Evolutionary conservation across 2,113 vertebrate genomes (phyloP).

Genomic region (Nerophis lumbriciformis): DNA sequence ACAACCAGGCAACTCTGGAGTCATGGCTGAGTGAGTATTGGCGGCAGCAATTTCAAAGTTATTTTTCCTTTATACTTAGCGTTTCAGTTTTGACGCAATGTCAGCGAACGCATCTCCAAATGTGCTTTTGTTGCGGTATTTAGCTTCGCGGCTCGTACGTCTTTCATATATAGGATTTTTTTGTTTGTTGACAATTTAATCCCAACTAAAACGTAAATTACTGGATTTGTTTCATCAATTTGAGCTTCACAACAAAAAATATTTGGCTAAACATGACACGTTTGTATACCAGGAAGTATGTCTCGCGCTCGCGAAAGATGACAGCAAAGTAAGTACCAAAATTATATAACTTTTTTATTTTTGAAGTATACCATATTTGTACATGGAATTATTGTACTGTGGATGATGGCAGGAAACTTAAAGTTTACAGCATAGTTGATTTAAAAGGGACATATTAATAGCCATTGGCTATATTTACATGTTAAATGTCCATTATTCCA

Average conservation of each 20-base stretch:
- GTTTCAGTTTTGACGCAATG: background rate
- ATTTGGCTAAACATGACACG: background rate
- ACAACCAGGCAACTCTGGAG: conserved; percentile 43
- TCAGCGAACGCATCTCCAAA: background rate
- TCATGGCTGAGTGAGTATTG: conserved; percentile 64
- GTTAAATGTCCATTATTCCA: too few relatives aligned
- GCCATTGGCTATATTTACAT: too few relatives aligned
- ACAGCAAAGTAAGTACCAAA: too few relatives aligned
- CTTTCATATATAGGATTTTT: background rate
- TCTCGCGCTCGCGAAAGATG: background rate
- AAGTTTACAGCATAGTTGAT: too few relatives aligned
- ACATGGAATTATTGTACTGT: too few relatives aligned
- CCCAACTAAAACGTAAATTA: background rate
- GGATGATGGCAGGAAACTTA: too few relatives aligned
- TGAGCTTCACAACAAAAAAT: background rate
- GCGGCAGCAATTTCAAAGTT: rapidly evolving
- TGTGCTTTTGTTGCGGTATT: background rate
- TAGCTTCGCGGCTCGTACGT: background rate
- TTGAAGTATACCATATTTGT: too few relatives aligned
- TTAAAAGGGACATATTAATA: too few relatives aligned
- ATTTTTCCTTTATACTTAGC: background rate
- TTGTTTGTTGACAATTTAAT: background rate
- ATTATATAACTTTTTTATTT: too few relatives aligned
- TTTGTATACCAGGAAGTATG: background rate
- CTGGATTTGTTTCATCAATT: background rate